A percentile compares a stretch with the other conserved stretches of the same genome.
Conservation (phyloP, 2,113 vertebrate species). For the Equus przewalskii region DNA sequence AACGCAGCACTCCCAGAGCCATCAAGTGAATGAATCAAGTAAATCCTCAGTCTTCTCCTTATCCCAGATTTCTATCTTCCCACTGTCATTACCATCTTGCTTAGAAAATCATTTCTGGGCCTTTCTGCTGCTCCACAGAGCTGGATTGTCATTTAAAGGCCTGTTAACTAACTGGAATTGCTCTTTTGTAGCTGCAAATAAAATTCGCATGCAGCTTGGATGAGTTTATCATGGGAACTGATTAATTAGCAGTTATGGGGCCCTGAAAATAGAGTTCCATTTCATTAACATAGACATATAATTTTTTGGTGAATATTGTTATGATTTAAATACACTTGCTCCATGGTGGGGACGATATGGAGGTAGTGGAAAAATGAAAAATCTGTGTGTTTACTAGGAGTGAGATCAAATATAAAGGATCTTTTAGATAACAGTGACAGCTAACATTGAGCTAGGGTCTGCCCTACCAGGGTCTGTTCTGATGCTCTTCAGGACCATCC, state of each 20-base stretch:
- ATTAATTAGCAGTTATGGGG: constrained; percentile 78
- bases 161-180: constrained; percentile 76
- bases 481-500: not conserved
- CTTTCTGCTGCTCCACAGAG: constrained; percentile 56
- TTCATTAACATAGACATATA: constrained; percentile 66
- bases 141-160: constrained; percentile 70
- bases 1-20: constrained; percentile 63
- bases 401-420: not conserved
- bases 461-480: not conserved
- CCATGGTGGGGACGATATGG: not conserved
- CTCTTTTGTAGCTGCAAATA: constrained; percentile 69
- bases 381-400: not conserved
- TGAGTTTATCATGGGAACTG: constrained; percentile 67
- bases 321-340: constrained; percentile 68
- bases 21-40: constrained; percentile 70
- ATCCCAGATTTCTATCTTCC: constrained; percentile 66
- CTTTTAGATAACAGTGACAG: not conserved
- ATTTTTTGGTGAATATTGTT: constrained; percentile 51
- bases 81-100: constrained; percentile 50
- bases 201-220: constrained; percentile 71
- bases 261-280: constrained; percentile 75
- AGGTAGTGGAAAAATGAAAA: constrained; percentile 40
- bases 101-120: constrained; percentile 53
- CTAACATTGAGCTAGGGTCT: not conserved
- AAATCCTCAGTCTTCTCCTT: constrained; percentile 71